Percentiles rank a stretch among this genome's conserved stretches.
These are phyloP conservation scores for Notospermus geniculatus DNA, from an alignment of 1,140 invertebrate species.

Conservation along the genomic window DNA sequence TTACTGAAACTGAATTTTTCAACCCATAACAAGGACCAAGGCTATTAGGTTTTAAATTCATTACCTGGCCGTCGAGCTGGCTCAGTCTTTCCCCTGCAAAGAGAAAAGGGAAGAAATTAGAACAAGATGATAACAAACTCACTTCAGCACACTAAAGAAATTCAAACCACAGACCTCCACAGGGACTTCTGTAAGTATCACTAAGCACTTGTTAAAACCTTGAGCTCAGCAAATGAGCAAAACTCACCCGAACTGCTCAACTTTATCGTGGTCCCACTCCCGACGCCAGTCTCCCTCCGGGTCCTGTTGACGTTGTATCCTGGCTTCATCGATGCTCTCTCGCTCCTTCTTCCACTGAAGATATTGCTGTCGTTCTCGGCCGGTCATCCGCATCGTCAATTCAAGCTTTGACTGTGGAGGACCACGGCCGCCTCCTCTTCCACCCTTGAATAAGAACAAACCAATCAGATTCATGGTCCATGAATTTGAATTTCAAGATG, in stretches of 20 bases:
- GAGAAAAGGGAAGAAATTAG: neutral
- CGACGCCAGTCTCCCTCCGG: constrained; percentile 43
- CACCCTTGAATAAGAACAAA: neutral
- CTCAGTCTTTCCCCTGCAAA: constrained; percentile 23
- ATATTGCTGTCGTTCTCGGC: constrained; percentile 42
- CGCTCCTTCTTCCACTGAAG: constrained; percentile 45
- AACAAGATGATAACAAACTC: too few species aligned
- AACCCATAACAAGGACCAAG: too few species aligned
- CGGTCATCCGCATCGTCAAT: constrained; percentile 45
- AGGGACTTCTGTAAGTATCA: too few species aligned
- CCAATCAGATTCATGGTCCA: too few species aligned
- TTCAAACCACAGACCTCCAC: too few species aligned
- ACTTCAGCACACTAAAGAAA: too few species aligned
- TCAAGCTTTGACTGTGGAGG: constrained; percentile 41
- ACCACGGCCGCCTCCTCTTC: constrained; percentile 24
- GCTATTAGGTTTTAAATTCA: too few species aligned
- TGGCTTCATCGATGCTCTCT: constrained; percentile 41
- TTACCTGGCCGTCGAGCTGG: constrained; percentile 41
- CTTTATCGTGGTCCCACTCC: constrained; percentile 48
- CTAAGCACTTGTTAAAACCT: too few species aligned
- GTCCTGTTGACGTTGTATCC: constrained; percentile 41
- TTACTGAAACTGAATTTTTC: too few species aligned
- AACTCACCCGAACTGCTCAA: constrained; percentile 32
- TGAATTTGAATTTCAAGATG: too few species aligned
- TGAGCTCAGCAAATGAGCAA: too few species aligned